These are phyloP conservation scores for Bergia puertoricense DNA, from an alignment of 92 coral and sea anemone genomes.

Conservation along the genomic window DNA sequence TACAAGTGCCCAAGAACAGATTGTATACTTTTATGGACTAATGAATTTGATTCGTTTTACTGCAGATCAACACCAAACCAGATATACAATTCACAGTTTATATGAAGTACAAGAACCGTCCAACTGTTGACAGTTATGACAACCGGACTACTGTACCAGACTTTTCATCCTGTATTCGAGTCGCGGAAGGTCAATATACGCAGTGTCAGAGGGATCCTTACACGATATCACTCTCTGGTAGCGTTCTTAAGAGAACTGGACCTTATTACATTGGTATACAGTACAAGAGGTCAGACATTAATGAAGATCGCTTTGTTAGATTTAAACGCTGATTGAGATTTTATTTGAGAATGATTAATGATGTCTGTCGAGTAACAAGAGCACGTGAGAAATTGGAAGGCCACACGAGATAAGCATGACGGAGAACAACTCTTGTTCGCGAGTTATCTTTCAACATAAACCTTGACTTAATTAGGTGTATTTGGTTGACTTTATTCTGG, in stretches of 20 bases:
- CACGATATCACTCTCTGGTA: background rate
- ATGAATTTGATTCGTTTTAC: background rate
- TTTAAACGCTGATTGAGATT: too few species aligned
- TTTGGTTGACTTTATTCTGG: too few species aligned
- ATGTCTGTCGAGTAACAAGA: too few species aligned
- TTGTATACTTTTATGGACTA: too few species aligned
- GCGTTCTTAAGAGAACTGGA: constrained; percentile 2
- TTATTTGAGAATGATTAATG: too few species aligned
- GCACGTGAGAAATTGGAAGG: too few species aligned
- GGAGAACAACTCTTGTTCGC: too few species aligned
- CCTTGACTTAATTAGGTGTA: too few species aligned
- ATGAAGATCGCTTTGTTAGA: background rate
- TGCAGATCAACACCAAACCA: background rate
- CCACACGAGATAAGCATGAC: too few species aligned
- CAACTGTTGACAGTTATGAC: constrained; percentile 29
- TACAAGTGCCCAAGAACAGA: too few species aligned
- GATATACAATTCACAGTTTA: constrained; percentile 10
- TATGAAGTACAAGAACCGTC: constrained; percentile 41
- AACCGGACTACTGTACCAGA: constrained; percentile 41
- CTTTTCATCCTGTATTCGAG: constrained; percentile 43
- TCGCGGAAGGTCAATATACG: background rate
- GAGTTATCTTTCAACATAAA: too few species aligned
- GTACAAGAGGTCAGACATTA: constrained; percentile 4
- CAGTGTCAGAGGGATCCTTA: constrained; percentile 20
- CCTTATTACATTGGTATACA: constrained; percentile 27